Evolutionary conservation across 2,113 vertebrate species (phyloP).

Genomic region (Rhodinocichla rosea): DNA sequence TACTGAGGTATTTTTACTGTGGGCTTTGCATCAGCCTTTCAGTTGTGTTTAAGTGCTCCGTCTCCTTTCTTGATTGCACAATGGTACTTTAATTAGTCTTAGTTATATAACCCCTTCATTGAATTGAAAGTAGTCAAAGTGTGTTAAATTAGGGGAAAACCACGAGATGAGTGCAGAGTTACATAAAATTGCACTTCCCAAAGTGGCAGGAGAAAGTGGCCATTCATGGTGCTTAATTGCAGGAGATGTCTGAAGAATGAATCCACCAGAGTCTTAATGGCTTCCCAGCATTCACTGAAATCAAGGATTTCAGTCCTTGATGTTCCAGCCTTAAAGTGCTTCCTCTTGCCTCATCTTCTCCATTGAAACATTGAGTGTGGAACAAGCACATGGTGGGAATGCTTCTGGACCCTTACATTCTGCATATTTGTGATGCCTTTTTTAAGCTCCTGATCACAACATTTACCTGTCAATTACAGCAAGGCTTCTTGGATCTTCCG

Average conservation of each 20-base stretch:
- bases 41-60: not conserved
- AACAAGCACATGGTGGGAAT: not conserved
- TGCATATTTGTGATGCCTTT: not conserved
- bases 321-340: not conserved
- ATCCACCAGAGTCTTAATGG: not conserved
- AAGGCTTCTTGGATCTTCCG: not conserved
- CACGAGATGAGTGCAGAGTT: not conserved
- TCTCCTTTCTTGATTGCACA: not conserved
- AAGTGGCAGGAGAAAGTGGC: not conserved
- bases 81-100: not conserved
- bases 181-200: not conserved
- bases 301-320: not conserved
- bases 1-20: not conserved
- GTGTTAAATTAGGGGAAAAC: not conserved
- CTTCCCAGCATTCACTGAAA: not conserved
- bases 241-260: not conserved
- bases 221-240: not conserved
- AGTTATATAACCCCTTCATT: constrained; percentile 9
- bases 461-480: not conserved
- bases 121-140: not conserved
- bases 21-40: not conserved
- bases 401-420: not conserved
- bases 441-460: not conserved
- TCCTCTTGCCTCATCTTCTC: not conserved
- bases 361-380: not conserved